phyloP scores from a whole-genome alignment of 37 sponge, comb jelly and placozoan species.

The Beroe ovata region DNA sequence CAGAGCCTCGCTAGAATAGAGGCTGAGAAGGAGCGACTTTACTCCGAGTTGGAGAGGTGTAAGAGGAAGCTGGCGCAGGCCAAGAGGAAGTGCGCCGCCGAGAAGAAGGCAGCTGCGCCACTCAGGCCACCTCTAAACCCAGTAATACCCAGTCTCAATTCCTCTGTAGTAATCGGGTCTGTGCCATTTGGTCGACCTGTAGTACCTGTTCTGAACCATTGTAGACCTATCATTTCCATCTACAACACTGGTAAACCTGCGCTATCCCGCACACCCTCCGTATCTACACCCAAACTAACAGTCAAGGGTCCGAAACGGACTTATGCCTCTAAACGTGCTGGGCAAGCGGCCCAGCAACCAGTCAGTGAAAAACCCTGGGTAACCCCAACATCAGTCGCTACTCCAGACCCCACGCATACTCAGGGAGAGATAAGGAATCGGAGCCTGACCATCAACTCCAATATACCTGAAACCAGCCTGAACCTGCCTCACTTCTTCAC shows the following conservation, averaged over 20 bases:
- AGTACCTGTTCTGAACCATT: constrained; percentile 6
- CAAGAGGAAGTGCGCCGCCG: constrained; percentile 3
- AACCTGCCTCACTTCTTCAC: constrained; percentile 2
- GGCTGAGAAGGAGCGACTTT: constrained; percentile 27
- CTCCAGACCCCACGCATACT: background rate
- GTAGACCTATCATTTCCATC: background rate
- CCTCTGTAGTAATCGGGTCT: background rate
- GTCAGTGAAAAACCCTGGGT: background rate
- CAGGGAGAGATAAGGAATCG: background rate
- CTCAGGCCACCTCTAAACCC: background rate
- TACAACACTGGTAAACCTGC: background rate
- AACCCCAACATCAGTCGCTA: background rate
- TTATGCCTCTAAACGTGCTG: background rate
- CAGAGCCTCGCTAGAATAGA: background rate
- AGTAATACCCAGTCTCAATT: background rate
- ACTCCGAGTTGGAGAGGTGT: constrained; percentile 2
- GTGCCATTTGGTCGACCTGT: background rate
- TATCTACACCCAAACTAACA: background rate
- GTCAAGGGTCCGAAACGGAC: constrained; percentile 59
- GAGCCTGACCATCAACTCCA: constrained; percentile 11
- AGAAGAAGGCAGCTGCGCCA: background rate
- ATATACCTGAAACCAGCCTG: background rate
- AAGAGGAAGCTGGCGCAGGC: constrained; percentile 31
- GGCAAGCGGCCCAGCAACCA: background rate
- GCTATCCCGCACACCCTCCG: background rate